Conservation (phyloP, 2,888 invertebrate genomes). For the Orthosia cruda region DNA sequence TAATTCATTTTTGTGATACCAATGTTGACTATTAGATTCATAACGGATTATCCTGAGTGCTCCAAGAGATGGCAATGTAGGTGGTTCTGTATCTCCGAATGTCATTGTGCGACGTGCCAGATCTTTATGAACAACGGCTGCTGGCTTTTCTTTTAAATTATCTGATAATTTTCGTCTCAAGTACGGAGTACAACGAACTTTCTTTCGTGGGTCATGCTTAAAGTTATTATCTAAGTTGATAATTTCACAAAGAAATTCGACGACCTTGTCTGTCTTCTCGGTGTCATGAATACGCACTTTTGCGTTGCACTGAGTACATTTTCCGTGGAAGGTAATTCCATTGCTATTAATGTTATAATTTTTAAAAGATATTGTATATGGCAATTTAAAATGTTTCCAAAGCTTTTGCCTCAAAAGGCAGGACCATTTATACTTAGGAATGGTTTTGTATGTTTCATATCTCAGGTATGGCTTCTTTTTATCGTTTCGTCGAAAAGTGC, state of each 20-base stretch:
- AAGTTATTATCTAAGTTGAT: slow-evolving; percentile 45
- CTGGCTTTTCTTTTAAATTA: slow-evolving; percentile 44
- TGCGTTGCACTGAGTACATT: slow-evolving; percentile 46
- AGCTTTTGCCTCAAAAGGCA: slow-evolving; percentile 42
- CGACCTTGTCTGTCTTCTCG: slow-evolving; percentile 42
- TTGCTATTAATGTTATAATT: slow-evolving; percentile 44
- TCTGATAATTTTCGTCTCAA: slow-evolving; percentile 48
- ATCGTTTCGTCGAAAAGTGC: slow-evolving; percentile 51
- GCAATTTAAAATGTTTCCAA: slow-evolving; percentile 48
- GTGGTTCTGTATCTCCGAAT: slow-evolving; percentile 45
- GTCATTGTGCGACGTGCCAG: slow-evolving; percentile 47
- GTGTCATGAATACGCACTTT: slow-evolving; percentile 48
- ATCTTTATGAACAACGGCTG: slow-evolving; percentile 45
- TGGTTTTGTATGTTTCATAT: slow-evolving; percentile 46
- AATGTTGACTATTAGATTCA: slow-evolving; percentile 43
- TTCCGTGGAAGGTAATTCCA: slow-evolving; percentile 48
- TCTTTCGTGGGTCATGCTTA: slow-evolving; percentile 37
- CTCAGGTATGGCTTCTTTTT: slow-evolving; percentile 44
- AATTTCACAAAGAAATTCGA: slow-evolving; percentile 47
- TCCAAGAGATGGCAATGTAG: slow-evolving; percentile 45
- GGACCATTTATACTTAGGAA: slow-evolving; percentile 40
- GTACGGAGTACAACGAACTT: slow-evolving; percentile 41
- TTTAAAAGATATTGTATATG: slow-evolving; percentile 47
- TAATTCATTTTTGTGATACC: slow-evolving; percentile 44
- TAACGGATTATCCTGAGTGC: slow-evolving; percentile 45